Evolutionary conservation across 2,113 vertebrate genomes (phyloP).

Genomic region (Cyanistes caeruleus): DNA sequence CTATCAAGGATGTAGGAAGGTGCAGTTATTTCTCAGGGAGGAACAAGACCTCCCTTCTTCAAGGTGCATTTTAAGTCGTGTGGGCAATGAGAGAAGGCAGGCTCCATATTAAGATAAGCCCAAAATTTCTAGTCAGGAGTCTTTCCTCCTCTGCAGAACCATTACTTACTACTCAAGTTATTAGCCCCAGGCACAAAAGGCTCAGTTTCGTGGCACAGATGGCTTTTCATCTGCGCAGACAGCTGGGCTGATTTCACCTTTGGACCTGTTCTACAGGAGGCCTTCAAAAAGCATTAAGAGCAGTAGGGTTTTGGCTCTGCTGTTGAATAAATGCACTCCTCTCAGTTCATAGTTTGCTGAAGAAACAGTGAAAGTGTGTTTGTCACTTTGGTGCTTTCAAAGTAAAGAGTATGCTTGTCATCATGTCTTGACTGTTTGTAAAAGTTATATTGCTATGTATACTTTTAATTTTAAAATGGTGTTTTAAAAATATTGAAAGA

Average conservation of each 20-base stretch:
- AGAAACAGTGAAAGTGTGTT: neutral
- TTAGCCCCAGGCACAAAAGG: neutral
- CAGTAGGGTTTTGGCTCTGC: neutral
- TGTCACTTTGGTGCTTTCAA: neutral
- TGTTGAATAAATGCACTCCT: neutral
- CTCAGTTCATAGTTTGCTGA: neutral
- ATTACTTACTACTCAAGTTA: neutral
- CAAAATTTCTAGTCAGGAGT: neutral
- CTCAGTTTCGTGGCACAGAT: conserved; percentile 3
- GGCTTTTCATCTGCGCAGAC: conserved; percentile 20
- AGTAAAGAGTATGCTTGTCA: neutral
- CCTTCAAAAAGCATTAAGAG: neutral
- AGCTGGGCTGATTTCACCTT: conserved; percentile 27
- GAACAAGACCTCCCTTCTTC: neutral
- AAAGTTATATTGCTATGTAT: neutral
- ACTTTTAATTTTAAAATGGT: neutral
- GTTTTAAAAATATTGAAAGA: neutral
- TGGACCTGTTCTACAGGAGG: neutral
- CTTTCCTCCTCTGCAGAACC: neutral
- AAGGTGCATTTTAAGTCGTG: neutral
- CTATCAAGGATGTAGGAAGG: neutral
- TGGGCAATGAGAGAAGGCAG: neutral
- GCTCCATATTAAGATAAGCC: neutral
- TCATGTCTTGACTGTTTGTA: neutral
- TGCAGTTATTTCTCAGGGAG: neutral